Evolutionary conservation across 2,797 vertebrate genomes (phyloP), one percentile per base, ranked within the genome.

Genomic region (Pygocentrus nattereri): DNA sequence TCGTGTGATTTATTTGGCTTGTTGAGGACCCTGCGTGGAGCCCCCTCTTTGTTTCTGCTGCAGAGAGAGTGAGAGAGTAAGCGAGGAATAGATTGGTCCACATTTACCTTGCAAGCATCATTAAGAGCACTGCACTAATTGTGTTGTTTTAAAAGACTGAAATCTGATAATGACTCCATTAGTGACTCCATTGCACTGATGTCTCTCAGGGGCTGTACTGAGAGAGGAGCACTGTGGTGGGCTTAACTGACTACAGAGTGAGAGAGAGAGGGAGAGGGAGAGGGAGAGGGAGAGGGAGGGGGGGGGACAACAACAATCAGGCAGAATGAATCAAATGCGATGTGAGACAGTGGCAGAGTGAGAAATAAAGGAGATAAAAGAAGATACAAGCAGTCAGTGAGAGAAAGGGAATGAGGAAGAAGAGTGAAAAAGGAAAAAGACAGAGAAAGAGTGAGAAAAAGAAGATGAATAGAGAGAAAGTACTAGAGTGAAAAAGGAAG

Each of bases 141-240:
- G 91, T 92, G 92, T 92, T 92, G 88, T 92, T 93, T 86, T 93
- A 94, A 94, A 90, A 82, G 74, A 90, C 88, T 81, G 87, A 88
- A 92, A 94, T 92, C 91, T 88, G 91, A 93, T 95, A 94, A 94
- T 92, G 93, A 94, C 90, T 93, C 94, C 92, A 94, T 95, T 94
- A 94, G 91, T 75, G 89, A 90, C 87, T 91, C 75, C 80, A 25
- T 80, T 84, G 83, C 83, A 90, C 91, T 89, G 88, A 91, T 89
- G 89, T 93, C 89, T 92, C 87, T 83, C 75, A 86, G 86, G 88
- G 87, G 85, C 87, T 84, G 30, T 64, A 69, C 74, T 38, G 49
- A 44, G 69, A 44, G 69, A 82, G 47, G 74, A 80, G 61, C 21
- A 85, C 81, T 87, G 87, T 86, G 81, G 85, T 70, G 74, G 67